A percentile compares a stretch with the other conserved stretches of the same genome.
phyloP scores from a whole-genome alignment of 2,113 vertebrate genomes.

The Lophochroa leadbeateri region DNA sequence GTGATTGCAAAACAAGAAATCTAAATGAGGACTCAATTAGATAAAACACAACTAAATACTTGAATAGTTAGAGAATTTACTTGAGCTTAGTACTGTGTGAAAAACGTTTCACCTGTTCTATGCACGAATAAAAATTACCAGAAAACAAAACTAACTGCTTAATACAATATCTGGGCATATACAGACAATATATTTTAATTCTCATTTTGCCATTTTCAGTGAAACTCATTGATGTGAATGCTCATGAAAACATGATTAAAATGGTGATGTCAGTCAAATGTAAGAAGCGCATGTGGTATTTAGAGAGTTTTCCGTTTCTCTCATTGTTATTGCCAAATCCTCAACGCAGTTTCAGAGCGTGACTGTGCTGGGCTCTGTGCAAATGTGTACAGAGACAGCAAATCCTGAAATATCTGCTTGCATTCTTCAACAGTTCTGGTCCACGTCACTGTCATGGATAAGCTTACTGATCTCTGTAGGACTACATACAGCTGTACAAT shows the following conservation, averaged over 20 bases:
- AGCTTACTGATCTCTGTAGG: not conserved
- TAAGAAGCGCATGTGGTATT: fast-evolving
- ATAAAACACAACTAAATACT: not conserved
- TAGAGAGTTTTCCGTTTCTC: not conserved
- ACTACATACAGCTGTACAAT: not conserved
- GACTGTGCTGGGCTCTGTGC: not conserved
- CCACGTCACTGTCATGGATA: not conserved
- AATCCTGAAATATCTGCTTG: not conserved
- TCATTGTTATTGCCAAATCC: not conserved
- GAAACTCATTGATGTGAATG: not conserved
- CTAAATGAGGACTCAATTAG: not conserved
- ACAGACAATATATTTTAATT: not conserved
- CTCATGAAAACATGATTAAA: not conserved
- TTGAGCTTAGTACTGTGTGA: not conserved
- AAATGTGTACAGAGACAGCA: not conserved
- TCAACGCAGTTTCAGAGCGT: not conserved
- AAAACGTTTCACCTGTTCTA: not conserved
- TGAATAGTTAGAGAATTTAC: not conserved
- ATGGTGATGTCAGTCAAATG: not conserved
- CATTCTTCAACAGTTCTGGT: not conserved
- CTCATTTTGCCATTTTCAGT: not conserved
- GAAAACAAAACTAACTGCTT: not conserved
- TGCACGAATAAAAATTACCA: not conserved
- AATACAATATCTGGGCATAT: not conserved
- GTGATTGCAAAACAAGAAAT: not conserved